These are phyloP conservation scores for Numida meleagris DNA, from an alignment of 2,113 vertebrate species.

Conservation along the genomic window DNA sequence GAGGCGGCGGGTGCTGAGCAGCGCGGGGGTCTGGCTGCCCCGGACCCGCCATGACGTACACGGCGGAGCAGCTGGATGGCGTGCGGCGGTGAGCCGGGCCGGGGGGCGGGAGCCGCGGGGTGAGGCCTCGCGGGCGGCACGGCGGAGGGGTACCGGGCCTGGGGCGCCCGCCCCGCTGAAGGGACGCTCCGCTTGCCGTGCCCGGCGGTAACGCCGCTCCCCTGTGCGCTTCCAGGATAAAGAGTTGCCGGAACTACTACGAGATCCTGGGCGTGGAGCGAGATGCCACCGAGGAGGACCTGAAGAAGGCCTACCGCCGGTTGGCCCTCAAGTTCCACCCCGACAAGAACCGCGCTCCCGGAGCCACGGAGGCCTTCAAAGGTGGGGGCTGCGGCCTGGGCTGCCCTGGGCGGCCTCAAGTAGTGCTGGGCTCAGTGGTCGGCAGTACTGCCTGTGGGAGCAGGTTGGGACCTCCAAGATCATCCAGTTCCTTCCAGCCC, in stretches of 20 bases:
- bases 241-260: conserved; percentile 94
- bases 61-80: conserved; percentile 89
- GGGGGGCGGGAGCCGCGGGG: too few species aligned
- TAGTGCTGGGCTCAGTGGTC: too few species aligned
- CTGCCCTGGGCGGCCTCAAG: too few species aligned
- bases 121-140: too few species aligned
- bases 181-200: too few species aligned
- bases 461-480: too few species aligned
- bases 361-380: conserved; percentile 97
- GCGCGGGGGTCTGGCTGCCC: not conserved
- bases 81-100: conserved; percentile 83
- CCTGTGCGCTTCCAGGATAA: conserved; percentile 82
- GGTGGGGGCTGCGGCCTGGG: conserved; percentile 69
- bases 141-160: too few species aligned
- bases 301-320: conserved; percentile 93
- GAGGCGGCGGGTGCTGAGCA: conserved; percentile 70
- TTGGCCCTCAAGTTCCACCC: conserved; percentile 94
- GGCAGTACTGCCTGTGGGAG: too few species aligned
- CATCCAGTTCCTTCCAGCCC: too few species aligned
- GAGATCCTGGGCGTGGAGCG: conserved; percentile 90
- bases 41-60: conserved; percentile 80
- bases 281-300: conserved; percentile 88
- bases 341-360: conserved; percentile 94
- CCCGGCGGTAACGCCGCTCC: not conserved
- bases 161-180: too few species aligned